Conservation (phyloP, 2,113 vertebrate species). For the Psittacus erithacus region DNA sequence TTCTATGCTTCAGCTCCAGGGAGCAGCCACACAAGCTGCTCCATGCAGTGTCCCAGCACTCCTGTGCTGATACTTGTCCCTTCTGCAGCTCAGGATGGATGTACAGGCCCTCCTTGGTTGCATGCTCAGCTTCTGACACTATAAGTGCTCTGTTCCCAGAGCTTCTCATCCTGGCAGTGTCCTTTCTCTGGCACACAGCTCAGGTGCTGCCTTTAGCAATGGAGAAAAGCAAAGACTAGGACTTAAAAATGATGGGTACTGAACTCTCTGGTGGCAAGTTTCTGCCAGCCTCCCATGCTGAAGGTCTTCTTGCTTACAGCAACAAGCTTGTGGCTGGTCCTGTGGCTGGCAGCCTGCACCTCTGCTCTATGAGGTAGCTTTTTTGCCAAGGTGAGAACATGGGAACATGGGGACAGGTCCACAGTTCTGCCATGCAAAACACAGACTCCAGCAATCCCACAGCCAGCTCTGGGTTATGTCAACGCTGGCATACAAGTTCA, state of each 20-base stretch:
- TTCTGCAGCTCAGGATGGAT: accelerated
- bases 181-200: not conserved
- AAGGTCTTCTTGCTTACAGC: not conserved
- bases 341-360: not conserved
- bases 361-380: not conserved
- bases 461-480: not conserved
- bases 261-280: not conserved
- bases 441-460: not conserved
- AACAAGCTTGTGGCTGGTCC: not conserved
- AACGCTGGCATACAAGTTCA: not conserved
- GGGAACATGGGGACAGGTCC: not conserved
- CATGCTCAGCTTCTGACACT: not conserved
- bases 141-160: not conserved
- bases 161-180: not conserved
- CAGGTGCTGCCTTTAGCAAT: not conserved
- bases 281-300: not conserved
- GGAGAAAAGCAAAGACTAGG: not conserved
- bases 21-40: not conserved
- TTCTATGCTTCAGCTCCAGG: not conserved
- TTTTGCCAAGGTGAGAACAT: not conserved
- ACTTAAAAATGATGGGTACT: not conserved
- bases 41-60: not conserved
- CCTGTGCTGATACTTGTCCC: not conserved
- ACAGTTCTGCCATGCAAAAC: not conserved
- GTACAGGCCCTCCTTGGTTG: not conserved